These are phyloP conservation scores for Eurytoma adleriae DNA, from an alignment of 2,888 invertebrate genomes.

Conservation along the genomic window DNA sequence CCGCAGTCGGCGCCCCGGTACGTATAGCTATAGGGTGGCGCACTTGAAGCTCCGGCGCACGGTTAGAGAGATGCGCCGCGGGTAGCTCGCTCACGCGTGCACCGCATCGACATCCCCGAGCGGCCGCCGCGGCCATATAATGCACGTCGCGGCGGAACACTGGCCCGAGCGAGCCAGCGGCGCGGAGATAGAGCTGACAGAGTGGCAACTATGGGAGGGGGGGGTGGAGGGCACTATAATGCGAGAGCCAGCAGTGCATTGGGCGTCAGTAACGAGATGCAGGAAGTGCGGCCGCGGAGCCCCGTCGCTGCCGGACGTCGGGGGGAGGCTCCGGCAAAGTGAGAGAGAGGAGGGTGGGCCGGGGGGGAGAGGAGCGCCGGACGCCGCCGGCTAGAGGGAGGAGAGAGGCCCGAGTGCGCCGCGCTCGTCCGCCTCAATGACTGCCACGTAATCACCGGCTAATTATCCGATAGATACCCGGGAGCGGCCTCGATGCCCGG, in stretches of 20 bases:
- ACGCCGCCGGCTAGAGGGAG: constrained; percentile 49
- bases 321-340: constrained; percentile 29
- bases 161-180: background rate
- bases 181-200: constrained; percentile 36
- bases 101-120: background rate
- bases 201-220: constrained; percentile 46
- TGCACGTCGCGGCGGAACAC: constrained; percentile 15
- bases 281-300: constrained; percentile 70
- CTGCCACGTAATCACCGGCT: constrained; percentile 75
- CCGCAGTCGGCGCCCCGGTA: constrained; percentile 15
- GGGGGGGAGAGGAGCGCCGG: constrained; percentile 45
- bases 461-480: constrained; percentile 75
- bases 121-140: constrained; percentile 12
- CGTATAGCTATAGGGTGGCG: constrained; percentile 19
- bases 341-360: constrained; percentile 37
- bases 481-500: constrained; percentile 51
- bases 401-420: constrained; percentile 57
- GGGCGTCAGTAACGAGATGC: constrained; percentile 74
- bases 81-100: constrained; percentile 40
- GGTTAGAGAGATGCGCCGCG: constrained; percentile 8
- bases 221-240: constrained; percentile 66
- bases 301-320: constrained; percentile 49
- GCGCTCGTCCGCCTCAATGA: constrained; percentile 73
- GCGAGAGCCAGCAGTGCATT: constrained; percentile 70
- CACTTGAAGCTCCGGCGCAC: background rate